Evolutionary conservation across 2,888 invertebrate genomes (phyloP).

Genomic region (Agonopterix heracliana): DNA sequence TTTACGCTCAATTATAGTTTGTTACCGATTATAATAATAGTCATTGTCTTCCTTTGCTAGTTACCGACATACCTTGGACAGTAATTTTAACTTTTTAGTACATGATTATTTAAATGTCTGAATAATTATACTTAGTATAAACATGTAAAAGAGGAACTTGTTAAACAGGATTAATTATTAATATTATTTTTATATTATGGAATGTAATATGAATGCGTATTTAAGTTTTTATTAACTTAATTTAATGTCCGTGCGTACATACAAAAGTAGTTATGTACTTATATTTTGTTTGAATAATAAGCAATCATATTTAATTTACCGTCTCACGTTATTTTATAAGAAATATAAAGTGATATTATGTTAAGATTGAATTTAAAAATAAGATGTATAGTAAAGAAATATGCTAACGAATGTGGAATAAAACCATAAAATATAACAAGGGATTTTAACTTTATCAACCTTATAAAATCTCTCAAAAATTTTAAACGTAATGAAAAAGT

Average conservation of each 20-base stretch:
- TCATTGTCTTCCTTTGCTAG: slow-evolving; percentile 51
- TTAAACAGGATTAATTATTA: neutral
- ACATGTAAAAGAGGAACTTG: neutral
- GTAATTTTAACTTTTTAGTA: slow-evolving; percentile 7
- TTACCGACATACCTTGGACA: slow-evolving; percentile 42
- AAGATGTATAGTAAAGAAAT: slow-evolving; percentile 48
- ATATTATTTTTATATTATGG: neutral
- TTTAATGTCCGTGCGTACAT: slow-evolving; percentile 4
- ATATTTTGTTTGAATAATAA: slow-evolving; percentile 15
- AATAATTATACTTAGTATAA: neutral
- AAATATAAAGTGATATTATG: slow-evolving; percentile 55
- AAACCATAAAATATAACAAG: neutral
- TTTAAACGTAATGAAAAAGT: too few relatives aligned
- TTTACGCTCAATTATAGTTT: slow-evolving; percentile 31
- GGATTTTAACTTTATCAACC: too few relatives aligned
- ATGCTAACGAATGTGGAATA: slow-evolving; percentile 21
- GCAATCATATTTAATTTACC: slow-evolving; percentile 19
- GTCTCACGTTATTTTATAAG: slow-evolving; percentile 21
- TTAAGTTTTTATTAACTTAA: neutral
- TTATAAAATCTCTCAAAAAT: too few relatives aligned
- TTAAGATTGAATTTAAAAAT: slow-evolving; percentile 29
- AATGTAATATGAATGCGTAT: neutral
- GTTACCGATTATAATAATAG: slow-evolving; percentile 46
- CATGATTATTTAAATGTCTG: neutral
- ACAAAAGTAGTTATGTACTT: slow-evolving; percentile 2